Conservation (phyloP, 2,888 invertebrate genomes). For the Chloroclysta siterata region DNA sequence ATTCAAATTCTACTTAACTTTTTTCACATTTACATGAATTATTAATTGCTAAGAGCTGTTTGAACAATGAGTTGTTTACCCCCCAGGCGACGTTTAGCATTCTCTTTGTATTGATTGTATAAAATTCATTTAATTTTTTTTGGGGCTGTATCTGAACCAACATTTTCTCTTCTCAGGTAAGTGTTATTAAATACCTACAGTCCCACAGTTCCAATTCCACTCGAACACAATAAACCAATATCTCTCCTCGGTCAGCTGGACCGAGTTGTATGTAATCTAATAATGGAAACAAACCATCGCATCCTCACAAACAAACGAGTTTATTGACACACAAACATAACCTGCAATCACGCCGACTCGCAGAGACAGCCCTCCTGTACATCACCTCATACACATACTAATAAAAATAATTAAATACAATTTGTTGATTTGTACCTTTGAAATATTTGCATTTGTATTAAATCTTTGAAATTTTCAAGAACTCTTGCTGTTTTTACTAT, state of each 20-base stretch:
- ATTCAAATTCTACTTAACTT: too few species aligned
- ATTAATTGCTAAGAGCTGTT: too few species aligned
- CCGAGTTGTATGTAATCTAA: conserved; percentile 17
- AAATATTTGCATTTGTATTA: too few species aligned
- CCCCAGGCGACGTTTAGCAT: too few species aligned
- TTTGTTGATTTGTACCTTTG: too few species aligned
- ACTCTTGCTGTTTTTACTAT: too few species aligned
- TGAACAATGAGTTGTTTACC: too few species aligned
- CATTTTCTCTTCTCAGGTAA: neutral
- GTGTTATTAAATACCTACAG: neutral
- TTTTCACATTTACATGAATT: too few species aligned
- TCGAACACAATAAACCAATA: conserved; percentile 10
- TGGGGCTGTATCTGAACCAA: neutral
- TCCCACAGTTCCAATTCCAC: neutral
- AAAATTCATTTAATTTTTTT: neutral
- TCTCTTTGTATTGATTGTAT: too few species aligned
- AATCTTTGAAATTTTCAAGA: neutral
- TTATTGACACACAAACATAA: conserved; percentile 21
- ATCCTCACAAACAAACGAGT: conserved; percentile 11
- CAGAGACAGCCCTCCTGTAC: neutral
- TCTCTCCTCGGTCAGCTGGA: conserved; percentile 8
- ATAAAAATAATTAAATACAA: too few species aligned
- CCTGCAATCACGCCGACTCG: neutral
- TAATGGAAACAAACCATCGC: conserved; percentile 19
- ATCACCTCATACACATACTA: neutral